Conservation (phyloP, 2,113 vertebrate species). For the Phalacrocorax aristotelis region DNA sequence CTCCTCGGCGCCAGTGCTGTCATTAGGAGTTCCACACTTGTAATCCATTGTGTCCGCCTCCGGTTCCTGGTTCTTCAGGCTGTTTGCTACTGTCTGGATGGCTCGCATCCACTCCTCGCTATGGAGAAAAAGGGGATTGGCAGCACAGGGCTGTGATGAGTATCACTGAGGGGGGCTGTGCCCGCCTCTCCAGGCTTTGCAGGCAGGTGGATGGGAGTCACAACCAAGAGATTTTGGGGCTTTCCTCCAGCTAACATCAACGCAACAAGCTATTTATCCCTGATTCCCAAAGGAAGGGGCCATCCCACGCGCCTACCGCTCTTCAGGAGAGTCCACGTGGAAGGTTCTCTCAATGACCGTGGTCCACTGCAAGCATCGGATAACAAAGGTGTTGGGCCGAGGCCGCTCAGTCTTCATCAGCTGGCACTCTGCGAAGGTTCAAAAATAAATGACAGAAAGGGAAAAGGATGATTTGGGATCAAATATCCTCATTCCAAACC, state of each 20-base stretch:
- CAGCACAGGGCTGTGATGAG: background rate
- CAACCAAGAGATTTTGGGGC: fast-evolving
- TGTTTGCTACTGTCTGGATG: conserved; percentile 92
- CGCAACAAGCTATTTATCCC: fast-evolving
- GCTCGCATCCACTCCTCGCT: conserved; percentile 94
- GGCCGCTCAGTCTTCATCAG: conserved; percentile 87
- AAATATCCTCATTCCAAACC: background rate
- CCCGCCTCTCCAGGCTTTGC: background rate
- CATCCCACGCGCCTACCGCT: conserved; percentile 68
- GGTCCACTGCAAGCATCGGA: conserved; percentile 95
- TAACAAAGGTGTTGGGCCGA: conserved; percentile 92
- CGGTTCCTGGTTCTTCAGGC: conserved; percentile 83
- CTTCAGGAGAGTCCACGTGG: conserved; percentile 88
- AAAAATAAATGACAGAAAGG: background rate
- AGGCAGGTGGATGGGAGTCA: background rate
- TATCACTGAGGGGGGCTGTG: background rate
- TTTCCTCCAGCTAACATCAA: background rate
- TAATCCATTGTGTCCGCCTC: conserved; percentile 85
- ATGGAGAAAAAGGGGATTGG: background rate
- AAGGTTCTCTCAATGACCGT: conserved; percentile 95
- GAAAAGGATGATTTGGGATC: background rate
- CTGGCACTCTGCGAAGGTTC: background rate
- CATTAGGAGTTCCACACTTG: conserved; percentile 84
- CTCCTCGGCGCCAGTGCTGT: conserved; percentile 80
- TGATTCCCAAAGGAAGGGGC: too few species aligned